Evolutionary conservation across 1,140 invertebrate species (phyloP).

Genomic region (Leptoteleia sp.): DNA sequence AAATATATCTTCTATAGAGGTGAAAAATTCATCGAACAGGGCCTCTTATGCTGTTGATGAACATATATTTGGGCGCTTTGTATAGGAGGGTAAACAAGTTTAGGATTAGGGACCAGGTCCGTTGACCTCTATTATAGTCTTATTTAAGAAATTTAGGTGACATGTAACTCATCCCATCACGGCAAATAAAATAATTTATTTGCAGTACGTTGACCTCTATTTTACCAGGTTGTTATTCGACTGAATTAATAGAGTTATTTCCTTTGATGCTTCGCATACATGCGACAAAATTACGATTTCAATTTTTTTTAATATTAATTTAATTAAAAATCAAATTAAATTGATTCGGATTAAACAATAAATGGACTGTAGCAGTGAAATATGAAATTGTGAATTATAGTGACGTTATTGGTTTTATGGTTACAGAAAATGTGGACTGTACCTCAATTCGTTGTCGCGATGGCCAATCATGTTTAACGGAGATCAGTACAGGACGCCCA

Average conservation of each 20-base stretch:
- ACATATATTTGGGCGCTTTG: conserved; percentile 2
- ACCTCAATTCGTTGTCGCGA: conserved; percentile 87
- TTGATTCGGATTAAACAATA: no score
- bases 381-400: no score
- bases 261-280: no score
- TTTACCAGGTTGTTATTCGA: conserved; percentile 16
- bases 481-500: conserved; percentile 86
- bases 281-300: no score
- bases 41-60: background rate
- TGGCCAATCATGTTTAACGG: conserved; percentile 88
- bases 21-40: conserved; percentile 8
- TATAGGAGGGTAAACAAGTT: conserved; percentile 18
- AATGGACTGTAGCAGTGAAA: no score
- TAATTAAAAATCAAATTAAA: no score
- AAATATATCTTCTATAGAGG: conserved; percentile 34
- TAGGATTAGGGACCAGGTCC: conserved; percentile 57
- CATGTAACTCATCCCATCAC: conserved; percentile 7
- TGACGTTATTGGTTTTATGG: no score
- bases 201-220: conserved; percentile 31
- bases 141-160: conserved; percentile 31
- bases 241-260: background rate
- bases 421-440: conserved; percentile 88
- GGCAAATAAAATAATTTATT: conserved; percentile 57
- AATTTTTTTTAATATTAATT: no score
- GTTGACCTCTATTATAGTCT: conserved; percentile 65